Base-by-base conservation (phyloP, 2,888 invertebrate genomes). In the Dinocampus coccinellae region DNA sequence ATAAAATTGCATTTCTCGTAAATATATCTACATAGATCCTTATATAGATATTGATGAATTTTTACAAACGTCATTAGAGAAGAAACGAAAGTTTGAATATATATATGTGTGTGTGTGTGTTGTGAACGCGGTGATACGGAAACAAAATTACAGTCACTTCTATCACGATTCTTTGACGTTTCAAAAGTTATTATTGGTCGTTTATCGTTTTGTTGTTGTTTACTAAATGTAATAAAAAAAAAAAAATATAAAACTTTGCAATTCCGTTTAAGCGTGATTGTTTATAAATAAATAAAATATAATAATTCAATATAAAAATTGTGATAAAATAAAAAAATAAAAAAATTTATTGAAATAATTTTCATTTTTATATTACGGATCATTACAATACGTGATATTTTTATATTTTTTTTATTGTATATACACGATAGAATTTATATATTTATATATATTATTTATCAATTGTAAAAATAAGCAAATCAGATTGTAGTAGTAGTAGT, bases 21-120 rank as follows among this genome's bases (percentile, higher is more conserved):
- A 42, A 39, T 58, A 39, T 11, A n/a, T 47, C n/a, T 16, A 47
- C 39, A 39, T 3, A 39, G n/a, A 39, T n/a, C 13, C n/a, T 39
- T n/a, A n/a, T 3, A 39, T n/a, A 47, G 47, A 47, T 47, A 47
- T 60, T 60, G 1, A 34, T 34, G 20, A 68, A 69, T 62, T 36
- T 53, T 62, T 26, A 66, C 58, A 39, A 66, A 36, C 57, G 26
- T 57, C 66, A 55, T 57, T 52, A 61, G 68, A 47, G 47, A 47
- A 52, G 68, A 69, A 68, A 60, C 60, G 60, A 61, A 61, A 61
- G 68, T 69, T 69, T 52, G 36, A 16, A 47, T 47, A 47, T 47
- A 39, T 29, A 62, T n/a, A n/a, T 29, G 29, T 29, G 7, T 29
- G 3, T 29, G 7, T 29, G 7, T 29, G 3, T 7, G 7, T 42